These are phyloP conservation scores for Drosophila suboccidentalis DNA, from an alignment of 2,888 invertebrate genomes.

Conservation along the genomic window DNA sequence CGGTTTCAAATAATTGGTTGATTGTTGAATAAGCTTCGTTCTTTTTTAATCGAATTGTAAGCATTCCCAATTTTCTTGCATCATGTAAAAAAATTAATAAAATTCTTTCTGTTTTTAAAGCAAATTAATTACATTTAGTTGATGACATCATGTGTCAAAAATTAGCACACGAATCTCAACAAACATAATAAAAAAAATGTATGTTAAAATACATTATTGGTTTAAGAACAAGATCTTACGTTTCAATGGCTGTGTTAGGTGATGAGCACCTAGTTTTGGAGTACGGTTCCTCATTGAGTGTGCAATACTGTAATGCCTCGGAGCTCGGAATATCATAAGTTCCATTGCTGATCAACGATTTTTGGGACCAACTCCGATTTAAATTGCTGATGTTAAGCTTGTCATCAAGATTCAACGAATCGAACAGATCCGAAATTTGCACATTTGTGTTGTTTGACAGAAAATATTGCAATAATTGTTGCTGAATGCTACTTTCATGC, in stretches of 20 bases:
- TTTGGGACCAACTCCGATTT: constrained; percentile 75
- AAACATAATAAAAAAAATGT: neutral
- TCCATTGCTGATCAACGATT: constrained; percentile 82
- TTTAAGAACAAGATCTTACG: constrained; percentile 67
- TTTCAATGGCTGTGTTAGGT: constrained; percentile 71
- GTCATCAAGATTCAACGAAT: constrained; percentile 81
- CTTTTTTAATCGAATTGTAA: constrained; percentile 69
- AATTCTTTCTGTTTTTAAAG: constrained; percentile 15
- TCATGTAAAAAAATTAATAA: constrained; percentile 38
- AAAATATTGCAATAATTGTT: constrained; percentile 92
- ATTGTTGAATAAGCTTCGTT: constrained; percentile 48
- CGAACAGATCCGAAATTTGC: constrained; percentile 86
- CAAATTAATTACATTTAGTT: constrained; percentile 1
- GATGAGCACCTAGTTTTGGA: constrained; percentile 71
- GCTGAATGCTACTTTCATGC: constrained; percentile 90
- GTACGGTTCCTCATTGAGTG: constrained; percentile 45
- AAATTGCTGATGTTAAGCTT: constrained; percentile 37
- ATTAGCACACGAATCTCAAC: neutral
- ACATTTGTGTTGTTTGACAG: constrained; percentile 87
- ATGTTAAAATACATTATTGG: neutral
- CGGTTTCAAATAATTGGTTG: constrained; percentile 56
- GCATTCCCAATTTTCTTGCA: constrained; percentile 36
- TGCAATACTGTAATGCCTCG: constrained; percentile 32
- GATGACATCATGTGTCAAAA: neutral
- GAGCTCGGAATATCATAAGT: constrained; percentile 84